Conservation (phyloP, 2,797 vertebrate species). For the Danio tinwini region DNA sequence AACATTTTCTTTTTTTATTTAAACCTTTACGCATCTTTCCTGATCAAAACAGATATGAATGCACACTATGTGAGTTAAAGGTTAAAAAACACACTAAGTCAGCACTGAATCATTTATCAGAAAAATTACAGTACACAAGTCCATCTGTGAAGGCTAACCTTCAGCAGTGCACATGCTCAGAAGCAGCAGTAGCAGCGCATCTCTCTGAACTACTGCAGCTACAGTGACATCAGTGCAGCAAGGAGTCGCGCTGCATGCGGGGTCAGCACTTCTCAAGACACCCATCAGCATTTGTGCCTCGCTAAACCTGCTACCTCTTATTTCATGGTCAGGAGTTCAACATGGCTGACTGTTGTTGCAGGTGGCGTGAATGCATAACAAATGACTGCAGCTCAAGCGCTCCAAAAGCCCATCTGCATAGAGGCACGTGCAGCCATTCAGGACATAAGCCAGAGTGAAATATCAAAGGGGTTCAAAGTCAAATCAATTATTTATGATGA, state of each 20-base stretch:
- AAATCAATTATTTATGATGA: conserved; percentile 69
- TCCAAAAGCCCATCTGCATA: conserved; percentile 57
- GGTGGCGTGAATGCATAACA: conserved; percentile 60
- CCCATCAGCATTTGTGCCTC: conserved; percentile 54
- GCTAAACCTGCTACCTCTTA: conserved; percentile 53
- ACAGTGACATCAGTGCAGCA: conserved; percentile 33
- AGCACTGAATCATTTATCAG: background rate
- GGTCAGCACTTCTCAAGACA: conserved; percentile 57
- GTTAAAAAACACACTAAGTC: background rate
- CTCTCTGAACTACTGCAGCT: conserved; percentile 1
- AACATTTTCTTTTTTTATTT: too few species aligned
- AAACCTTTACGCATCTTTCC: too few species aligned
- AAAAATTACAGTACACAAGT: background rate
- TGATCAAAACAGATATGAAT: too few species aligned
- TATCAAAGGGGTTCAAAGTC: conserved; percentile 65
- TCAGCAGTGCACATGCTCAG: conserved; percentile 6
- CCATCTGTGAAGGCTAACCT: background rate
- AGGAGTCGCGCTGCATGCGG: conserved; percentile 14
- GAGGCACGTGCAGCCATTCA: conserved; percentile 43
- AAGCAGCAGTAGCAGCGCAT: conserved; percentile 4
- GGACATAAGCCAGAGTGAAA: conserved; percentile 63
- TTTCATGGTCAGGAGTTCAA: conserved; percentile 48
- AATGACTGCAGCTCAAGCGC: conserved; percentile 47
- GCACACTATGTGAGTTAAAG: background rate
- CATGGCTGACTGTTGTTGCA: conserved; percentile 44